phyloP scores from a whole-genome alignment of 2,797 vertebrate genomes.

The Alca torda region DNA sequence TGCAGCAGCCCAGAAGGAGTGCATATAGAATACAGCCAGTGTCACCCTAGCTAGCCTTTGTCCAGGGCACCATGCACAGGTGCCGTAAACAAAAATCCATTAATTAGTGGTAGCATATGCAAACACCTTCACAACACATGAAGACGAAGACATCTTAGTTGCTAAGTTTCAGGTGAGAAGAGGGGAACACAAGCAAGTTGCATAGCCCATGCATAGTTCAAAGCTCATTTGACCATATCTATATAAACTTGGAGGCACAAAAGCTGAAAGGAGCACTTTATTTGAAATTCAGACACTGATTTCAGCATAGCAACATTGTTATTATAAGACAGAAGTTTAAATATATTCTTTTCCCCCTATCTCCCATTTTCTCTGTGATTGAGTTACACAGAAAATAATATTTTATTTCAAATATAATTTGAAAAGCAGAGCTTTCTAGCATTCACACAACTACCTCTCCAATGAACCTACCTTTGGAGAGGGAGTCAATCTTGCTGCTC shows the following conservation, averaged over 20 bases:
- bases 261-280: background rate
- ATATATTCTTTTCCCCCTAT: background rate
- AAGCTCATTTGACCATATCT: background rate
- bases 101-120: background rate
- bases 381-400: background rate
- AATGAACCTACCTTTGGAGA: background rate
- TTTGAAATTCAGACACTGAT: background rate
- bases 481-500: background rate
- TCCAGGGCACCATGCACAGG: no score
- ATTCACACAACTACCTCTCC: background rate
- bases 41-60: background rate
- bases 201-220: background rate
- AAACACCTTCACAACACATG: background rate
- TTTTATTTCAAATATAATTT: background rate
- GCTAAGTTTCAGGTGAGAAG: background rate
- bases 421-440: background rate
- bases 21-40: background rate
- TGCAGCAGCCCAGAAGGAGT: background rate
- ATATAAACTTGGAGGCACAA: background rate
- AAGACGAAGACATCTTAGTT: background rate
- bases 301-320: background rate
- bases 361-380: background rate
- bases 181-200: background rate
- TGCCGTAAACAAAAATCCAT: rapidly evolving
- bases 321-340: background rate